Evolutionary conservation across 1,140 invertebrate genomes (phyloP), one percentile per base, ranked within the genome.

Genomic region (Pachyrhynchus sulphureomaculatus): DNA sequence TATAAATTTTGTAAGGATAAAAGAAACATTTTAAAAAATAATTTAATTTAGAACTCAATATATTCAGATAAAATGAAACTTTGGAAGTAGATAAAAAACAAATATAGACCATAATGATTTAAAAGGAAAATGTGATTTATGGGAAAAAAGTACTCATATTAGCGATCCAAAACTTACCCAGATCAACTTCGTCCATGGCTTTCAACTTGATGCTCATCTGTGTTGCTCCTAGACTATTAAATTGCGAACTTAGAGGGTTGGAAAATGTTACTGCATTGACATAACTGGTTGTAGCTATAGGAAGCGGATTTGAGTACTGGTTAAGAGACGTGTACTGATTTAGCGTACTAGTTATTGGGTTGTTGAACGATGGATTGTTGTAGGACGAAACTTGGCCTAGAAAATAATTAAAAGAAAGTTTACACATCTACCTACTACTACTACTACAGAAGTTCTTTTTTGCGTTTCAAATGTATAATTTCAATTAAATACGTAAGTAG

Each of bases 141-240:
- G n/a, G n/a, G n/a, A n/a, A n/a, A n/a, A n/a, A n/a, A n/a, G n/a
- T n/a, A n/a, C n/a, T n/a, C n/a, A n/a, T n/a, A n/a, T n/a, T n/a
- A n/a, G n/a, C n/a, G n/a, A n/a, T n/a, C n/a, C n/a, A n/a, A n/a
- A n/a, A 33, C 37, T 69, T 53, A 73, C 84, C 83, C 51, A 87
- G 76, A 69, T 87, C 85, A 64, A 86, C 84, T 73, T 87, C 85
- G 64, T 87, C 85, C 70, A 86, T 78, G 52, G 84, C 83, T 74
- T 87, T 86, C 72, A 86, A 74, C 72, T 86, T 86, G 62, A 83
- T 83, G 55, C 79, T 81, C 81, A 84, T 83, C 29, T 75, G 76
- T 48, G 79, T 79, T 41, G 57, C 75, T 69, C 42, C 70, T 62
- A 64, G 73, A 72, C 70, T 73, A 55, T 75, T 76, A 44, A 75